Percentiles rank a stretch among this genome's conserved stretches.
Evolutionary conservation across 2,888 invertebrate species (phyloP).

Genomic region (Xanthia togata): DNA sequence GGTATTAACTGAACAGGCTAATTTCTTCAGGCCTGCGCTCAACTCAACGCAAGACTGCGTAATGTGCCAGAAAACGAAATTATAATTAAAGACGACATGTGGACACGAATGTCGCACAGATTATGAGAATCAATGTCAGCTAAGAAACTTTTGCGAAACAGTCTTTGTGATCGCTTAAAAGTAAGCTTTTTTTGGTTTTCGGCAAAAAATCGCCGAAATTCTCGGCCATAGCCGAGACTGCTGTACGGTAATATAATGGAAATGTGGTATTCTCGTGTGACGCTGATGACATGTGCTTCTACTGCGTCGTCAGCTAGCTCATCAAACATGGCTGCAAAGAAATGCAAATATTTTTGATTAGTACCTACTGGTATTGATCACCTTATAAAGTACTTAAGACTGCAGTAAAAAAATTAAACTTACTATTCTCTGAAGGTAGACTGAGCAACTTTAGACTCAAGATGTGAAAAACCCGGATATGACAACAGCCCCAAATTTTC

Average conservation of each 20-base stretch:
- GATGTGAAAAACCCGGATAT: neutral
- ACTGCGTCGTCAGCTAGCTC: too few relatives aligned
- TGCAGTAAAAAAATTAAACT: too few relatives aligned
- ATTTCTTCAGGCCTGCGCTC: neutral
- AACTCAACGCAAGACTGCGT: neutral
- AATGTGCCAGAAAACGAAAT: neutral
- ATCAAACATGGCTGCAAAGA: too few relatives aligned
- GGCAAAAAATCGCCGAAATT: too few relatives aligned
- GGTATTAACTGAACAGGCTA: neutral
- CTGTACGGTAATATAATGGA: too few relatives aligned
- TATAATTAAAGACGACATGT: neutral
- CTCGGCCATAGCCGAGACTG: too few relatives aligned
- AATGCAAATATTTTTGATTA: too few relatives aligned
- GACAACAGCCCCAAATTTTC: constrained; percentile 9
- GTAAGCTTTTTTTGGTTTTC: too few relatives aligned
- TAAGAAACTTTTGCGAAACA: neutral
- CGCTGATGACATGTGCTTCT: too few relatives aligned
- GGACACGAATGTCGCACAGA: constrained; percentile 8
- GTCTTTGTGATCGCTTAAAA: neutral
- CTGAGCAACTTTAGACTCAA: neutral
- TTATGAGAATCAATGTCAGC: neutral
- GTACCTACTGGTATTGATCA: too few relatives aligned
- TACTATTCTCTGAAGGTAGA: neutral
- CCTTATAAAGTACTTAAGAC: too few relatives aligned
- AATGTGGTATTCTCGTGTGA: too few relatives aligned